These are phyloP conservation scores for Cherax quadricarinatus DNA, from an alignment of 1,140 invertebrate genomes.

Conservation along the genomic window DNA sequence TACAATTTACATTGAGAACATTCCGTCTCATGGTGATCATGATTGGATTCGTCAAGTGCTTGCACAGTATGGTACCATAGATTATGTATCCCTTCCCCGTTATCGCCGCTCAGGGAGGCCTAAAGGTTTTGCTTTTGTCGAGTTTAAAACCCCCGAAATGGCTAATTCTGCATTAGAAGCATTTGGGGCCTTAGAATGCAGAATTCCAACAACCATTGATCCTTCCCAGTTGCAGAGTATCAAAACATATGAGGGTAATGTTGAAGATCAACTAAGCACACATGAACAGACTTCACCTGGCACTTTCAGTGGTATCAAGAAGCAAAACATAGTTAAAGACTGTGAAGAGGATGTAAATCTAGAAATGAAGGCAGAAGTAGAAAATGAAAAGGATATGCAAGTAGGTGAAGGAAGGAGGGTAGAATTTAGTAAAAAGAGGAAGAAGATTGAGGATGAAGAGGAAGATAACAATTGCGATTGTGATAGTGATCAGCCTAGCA, in stretches of 20 bases:
- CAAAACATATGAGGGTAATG: slow-evolving; percentile 20
- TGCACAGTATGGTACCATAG: slow-evolving; percentile 49
- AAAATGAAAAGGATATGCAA: background rate
- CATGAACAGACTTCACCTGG: background rate
- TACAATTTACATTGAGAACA: slow-evolving; percentile 61
- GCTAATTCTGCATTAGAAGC: slow-evolving; percentile 48
- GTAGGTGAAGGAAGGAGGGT: background rate
- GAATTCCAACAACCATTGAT: slow-evolving; percentile 32
- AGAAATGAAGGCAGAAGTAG: background rate
- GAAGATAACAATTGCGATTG: background rate
- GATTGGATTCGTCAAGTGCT: slow-evolving; percentile 54
- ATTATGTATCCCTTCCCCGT: slow-evolving; percentile 56
- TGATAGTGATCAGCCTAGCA: background rate
- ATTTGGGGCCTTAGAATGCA: slow-evolving; percentile 54
- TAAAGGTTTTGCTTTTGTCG: slow-evolving; percentile 63
- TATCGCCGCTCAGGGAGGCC: slow-evolving; percentile 44
- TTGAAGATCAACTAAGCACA: background rate
- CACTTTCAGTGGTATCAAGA: background rate
- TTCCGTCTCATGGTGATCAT: slow-evolving; percentile 52
- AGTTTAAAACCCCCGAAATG: slow-evolving; percentile 57
- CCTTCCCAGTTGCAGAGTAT: slow-evolving; percentile 55
- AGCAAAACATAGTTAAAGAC: background rate
- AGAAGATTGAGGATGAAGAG: background rate
- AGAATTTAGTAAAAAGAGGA: background rate
- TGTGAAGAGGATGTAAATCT: background rate